Evolutionary conservation across 30 jellyfish, hydroid and myxozoan species (phyloP), one percentile per base, ranked within the genome.

Genomic region (Chironex yamaguchii): DNA sequence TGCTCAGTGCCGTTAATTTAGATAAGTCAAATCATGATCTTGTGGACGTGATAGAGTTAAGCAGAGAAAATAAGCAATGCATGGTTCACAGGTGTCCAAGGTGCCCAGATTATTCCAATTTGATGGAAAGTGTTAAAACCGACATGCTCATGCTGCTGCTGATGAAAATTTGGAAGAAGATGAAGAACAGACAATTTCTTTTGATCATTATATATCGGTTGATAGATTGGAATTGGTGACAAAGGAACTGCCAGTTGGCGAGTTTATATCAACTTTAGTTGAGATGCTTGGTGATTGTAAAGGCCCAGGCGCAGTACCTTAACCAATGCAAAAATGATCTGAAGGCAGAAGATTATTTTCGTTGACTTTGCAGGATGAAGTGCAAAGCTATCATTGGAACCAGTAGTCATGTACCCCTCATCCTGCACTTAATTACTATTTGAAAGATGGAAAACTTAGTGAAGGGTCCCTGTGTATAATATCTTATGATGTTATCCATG

Each of bases 381-480:
- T 53, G 4, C 89, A 76, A 51, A 29, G 81, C 34, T 76, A 76
- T 52, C 81, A 76, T 52, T 76, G 89, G 89, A 76, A 51, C 48
- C 80, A 76, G 80, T 78, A 76, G 24, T n/a, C 85, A 13, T 71
- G 88, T 50, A 75, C 88, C 11, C 83, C 52, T 2, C 88, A 49
- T 29, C 84, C 88, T 14, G 26, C 52, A 1, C 79, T 75, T 6
- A 20, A 48, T 3, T 75, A 75, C 54, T 89, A 13, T 32, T 4
- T 66, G 54, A 36, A 29, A 30, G 75, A 71, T 14, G 89, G 29
- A 4, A 50, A 36, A 49, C 75, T 89, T 49, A 49, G 11, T 34
- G 34, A 48, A 52, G 53, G 49, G 33, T 83, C 96, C 29, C 68
- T 49, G 26, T 89, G 92, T 76, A 36, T 82, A 28, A 71, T 89